Base-by-base conservation (phyloP, 2,113 vertebrate genomes). In the Lasiurus cinereus region DNA sequence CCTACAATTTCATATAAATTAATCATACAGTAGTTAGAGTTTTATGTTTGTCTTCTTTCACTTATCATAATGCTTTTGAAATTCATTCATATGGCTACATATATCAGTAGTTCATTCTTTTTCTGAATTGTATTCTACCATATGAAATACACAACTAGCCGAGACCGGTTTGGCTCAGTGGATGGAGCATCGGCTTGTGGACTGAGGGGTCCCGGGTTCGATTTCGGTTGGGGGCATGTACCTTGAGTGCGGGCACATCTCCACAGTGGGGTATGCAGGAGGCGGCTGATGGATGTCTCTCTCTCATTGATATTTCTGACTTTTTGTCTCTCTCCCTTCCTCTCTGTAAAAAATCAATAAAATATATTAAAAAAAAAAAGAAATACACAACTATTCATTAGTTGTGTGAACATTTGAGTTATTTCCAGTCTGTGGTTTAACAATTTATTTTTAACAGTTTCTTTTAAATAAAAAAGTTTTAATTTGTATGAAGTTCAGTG, bases 311-410 rank as follows among this genome's bases (percentile, higher is more conserved):
- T n/a, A n/a, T n/a, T n/a, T n/a, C n/a, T n/a, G n/a, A n/a, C n/a
- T n/a, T n/a, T n/a, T n/a, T n/a, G n/a, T n/a, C n/a, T n/a, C n/a
- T n/a, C n/a, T n/a, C n/a, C n/a, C n/a, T n/a, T n/a, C n/a, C n/a
- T n/a, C n/a, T n/a, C n/a, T n/a, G n/a, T n/a, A n/a, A n/a, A n/a
- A n/a, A n/a, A n/a, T n/a, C n/a, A n/a, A n/a, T n/a, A n/a, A n/a
- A n/a, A n/a, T n/a, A n/a, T n/a, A n/a, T n/a, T n/a, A n/a, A n/a
- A n/a, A n/a, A n/a, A n/a, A n/a, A n/a, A n/a, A n/a, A n/a, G 1
- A 16, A 85, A 64, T 48, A 62, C 2, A 79, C 39, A 89, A 79
- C 12, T 78, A 27, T 83, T 89, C 27, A 91, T 79, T 78, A 96
- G 29, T 74, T 86, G 16, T 19, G 6, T 67, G 46, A 94, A 54